These are phyloP conservation scores for Hypanus sabinus DNA, from an alignment of 2,113 vertebrate species.

Conservation along the genomic window DNA sequence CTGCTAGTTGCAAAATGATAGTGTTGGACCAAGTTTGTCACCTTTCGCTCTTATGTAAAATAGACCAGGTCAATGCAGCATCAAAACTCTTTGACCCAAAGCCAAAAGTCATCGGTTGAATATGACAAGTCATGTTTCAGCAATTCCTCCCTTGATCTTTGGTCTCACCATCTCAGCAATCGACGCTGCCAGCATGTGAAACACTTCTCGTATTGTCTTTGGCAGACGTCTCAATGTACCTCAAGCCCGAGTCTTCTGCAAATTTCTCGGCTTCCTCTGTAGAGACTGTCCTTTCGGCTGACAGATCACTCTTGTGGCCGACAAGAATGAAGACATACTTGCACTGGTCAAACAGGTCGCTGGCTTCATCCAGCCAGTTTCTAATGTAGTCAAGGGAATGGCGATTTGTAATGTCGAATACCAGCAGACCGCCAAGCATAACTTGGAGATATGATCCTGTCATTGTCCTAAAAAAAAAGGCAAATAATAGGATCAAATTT, in stretches of 20 bases:
- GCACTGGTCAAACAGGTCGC: constrained; percentile 57
- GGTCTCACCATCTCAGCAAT: constrained; percentile 61
- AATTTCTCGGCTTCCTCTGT: constrained; percentile 61
- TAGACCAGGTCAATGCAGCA: not conserved
- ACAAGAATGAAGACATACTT: constrained; percentile 64
- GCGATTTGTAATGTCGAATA: constrained; percentile 69
- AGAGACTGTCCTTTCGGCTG: constrained; percentile 52
- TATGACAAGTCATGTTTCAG: not conserved
- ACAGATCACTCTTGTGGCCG: constrained; percentile 70
- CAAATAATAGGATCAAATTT: not conserved
- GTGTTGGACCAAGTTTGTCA: not conserved
- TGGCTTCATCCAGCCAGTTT: constrained; percentile 68
- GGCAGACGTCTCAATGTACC: constrained; percentile 67
- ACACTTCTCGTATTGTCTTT: constrained; percentile 61
- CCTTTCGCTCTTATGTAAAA: not conserved
- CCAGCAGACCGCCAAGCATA: constrained; percentile 66
- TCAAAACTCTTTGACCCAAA: not conserved
- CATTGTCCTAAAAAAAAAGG: constrained; percentile 55
- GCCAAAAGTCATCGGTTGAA: not conserved
- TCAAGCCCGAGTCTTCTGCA: constrained; percentile 53
- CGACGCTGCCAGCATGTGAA: constrained; percentile 55
- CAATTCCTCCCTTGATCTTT: constrained; percentile 44
- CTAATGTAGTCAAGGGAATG: constrained; percentile 64
- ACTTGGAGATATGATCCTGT: constrained; percentile 73
- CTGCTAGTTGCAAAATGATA: not conserved